Conservation (phyloP, 92 coral and sea anemone species). For the Porites cylindrica region DNA sequence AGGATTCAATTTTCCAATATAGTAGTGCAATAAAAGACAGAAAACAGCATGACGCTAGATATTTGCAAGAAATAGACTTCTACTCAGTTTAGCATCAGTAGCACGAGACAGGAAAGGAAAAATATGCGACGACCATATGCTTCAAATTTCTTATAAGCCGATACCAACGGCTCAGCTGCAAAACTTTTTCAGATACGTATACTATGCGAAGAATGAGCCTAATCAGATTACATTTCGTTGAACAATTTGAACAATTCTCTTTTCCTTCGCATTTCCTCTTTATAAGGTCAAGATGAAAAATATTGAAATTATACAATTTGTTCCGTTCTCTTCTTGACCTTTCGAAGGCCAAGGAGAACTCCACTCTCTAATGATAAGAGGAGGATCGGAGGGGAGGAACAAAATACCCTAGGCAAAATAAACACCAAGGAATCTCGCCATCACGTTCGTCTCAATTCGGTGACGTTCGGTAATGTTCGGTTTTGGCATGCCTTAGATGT, state of each 20-base stretch:
- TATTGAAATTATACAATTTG: not conserved
- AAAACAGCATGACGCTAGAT: constrained; percentile 28
- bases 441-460: too few relatives aligned
- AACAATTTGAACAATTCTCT: not conserved
- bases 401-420: too few relatives aligned
- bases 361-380: too few relatives aligned
- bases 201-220: constrained; percentile 9
- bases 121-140: not conserved
- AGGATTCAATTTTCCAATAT: too few relatives aligned
- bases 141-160: constrained; percentile 29
- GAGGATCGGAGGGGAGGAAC: too few relatives aligned
- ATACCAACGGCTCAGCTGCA: constrained; percentile 14
- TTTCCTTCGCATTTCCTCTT: constrained; percentile 16
- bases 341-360: not conserved
- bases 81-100: not conserved
- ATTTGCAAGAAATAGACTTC: constrained; percentile 21
- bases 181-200: not conserved
- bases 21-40: not conserved
- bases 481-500: too few relatives aligned
- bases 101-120: constrained; percentile 17
- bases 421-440: too few relatives aligned
- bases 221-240: constrained; percentile 4
- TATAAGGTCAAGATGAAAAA: constrained; percentile 1
- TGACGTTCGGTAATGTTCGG: too few relatives aligned
- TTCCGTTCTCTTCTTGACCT: not conserved